phyloP scores from a whole-genome alignment of 2,888 invertebrate genomes.

The Hirtodrosophila alboralis region DNA sequence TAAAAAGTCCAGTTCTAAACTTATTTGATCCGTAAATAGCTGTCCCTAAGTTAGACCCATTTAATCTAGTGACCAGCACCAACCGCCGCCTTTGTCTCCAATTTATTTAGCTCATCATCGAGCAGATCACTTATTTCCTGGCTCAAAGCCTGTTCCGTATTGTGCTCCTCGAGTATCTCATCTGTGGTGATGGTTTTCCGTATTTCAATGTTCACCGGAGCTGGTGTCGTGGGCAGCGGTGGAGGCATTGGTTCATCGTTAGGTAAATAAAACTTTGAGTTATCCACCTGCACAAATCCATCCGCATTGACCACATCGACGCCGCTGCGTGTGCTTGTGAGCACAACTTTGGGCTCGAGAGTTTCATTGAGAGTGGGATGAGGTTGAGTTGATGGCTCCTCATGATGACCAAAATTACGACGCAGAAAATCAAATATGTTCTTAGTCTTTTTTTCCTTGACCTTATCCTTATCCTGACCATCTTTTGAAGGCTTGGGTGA shows the following conservation, averaged over 20 bases:
- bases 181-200: conserved; percentile 81
- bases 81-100: conserved; percentile 39
- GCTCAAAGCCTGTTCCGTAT: conserved; percentile 77
- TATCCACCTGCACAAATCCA: conserved; percentile 74
- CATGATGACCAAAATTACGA: conserved; percentile 82
- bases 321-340: conserved; percentile 61
- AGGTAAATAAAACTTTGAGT: conserved; percentile 82
- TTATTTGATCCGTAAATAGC: background rate
- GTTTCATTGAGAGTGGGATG: conserved; percentile 54
- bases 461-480: conserved; percentile 21
- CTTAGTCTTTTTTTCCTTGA: conserved; percentile 79
- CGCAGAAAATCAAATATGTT: conserved; percentile 84
- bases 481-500: conserved; percentile 55
- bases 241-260: conserved; percentile 53
- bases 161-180: conserved; percentile 80
- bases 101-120: conserved; percentile 82
- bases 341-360: conserved; percentile 51
- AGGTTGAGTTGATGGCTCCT: conserved; percentile 50
- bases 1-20: background rate
- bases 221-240: conserved; percentile 70
- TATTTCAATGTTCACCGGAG: conserved; percentile 83
- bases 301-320: conserved; percentile 74
- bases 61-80: conserved; percentile 37
- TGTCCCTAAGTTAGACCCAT: conserved; percentile 1
- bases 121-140: conserved; percentile 82